Percentiles rank a stretch among this genome's conserved stretches.
Evolutionary conservation across 2,797 vertebrate species (phyloP).

Genomic region (Pangasius sanitwongsei): DNA sequence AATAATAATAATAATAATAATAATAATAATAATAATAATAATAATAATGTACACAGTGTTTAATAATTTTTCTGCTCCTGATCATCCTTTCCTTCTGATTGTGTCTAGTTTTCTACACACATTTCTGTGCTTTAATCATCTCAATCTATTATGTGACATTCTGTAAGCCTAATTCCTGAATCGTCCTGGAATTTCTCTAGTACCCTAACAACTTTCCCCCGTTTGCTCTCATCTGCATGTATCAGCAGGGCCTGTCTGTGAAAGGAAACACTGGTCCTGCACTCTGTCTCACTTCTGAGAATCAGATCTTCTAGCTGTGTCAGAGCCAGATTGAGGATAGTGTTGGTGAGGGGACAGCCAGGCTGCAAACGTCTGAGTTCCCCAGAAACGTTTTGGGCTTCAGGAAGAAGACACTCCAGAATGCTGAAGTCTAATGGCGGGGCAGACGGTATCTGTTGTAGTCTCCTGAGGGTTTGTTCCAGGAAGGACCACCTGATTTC

Average conservation of each 20-base stretch:
- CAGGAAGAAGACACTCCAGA: constrained; percentile 18
- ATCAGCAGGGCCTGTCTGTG: background rate
- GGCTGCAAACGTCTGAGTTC: background rate
- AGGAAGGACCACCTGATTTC: background rate
- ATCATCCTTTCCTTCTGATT: too few relatives aligned
- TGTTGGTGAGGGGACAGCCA: background rate
- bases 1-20: too few relatives aligned
- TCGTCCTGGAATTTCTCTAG: background rate
- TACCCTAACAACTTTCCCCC: background rate
- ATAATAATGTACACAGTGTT: too few relatives aligned
- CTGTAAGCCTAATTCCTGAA: background rate
- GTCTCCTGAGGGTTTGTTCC: background rate
- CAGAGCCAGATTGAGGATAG: constrained; percentile 9
- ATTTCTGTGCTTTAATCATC: too few relatives aligned
- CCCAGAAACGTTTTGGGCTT: background rate
- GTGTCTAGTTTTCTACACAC: too few relatives aligned
- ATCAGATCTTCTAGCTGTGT: background rate
- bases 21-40: too few relatives aligned
- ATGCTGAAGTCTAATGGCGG: constrained; percentile 19
- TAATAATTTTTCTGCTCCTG: too few relatives aligned
- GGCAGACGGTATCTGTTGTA: background rate
- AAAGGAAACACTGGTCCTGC: background rate
- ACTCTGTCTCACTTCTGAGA: background rate
- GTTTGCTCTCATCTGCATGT: background rate
- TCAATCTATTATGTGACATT: background rate